Base-by-base conservation (phyloP, 2,113 vertebrate species). In the Chamaea fasciata region DNA sequence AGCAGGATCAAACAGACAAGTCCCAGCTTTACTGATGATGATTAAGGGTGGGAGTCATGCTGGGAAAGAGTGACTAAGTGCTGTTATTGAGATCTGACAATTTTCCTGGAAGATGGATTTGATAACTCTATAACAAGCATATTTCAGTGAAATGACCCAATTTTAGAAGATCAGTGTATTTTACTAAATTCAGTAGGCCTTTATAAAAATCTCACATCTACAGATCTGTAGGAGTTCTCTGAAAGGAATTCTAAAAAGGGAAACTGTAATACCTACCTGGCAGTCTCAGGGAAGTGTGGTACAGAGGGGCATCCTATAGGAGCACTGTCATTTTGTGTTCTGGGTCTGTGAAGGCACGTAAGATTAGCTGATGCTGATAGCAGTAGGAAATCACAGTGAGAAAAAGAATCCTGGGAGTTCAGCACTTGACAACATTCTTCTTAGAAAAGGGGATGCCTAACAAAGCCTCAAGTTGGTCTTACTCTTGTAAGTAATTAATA, bases 131-230 rank as follows among this genome's bases (percentile, higher is more conserved):
- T 79, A 93, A 86, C 85, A 84, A 79, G 92, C 37, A 78, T 86
- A 80, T 94, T 89, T 87, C 86, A 59, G 71, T 92, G 73, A 90
- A 97, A 97, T 92, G 59, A 95, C 88, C 79, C 79, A 92, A 90
- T 97, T 92, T 92, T 90, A 87, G 77, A 89, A 87, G 84, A 94
- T 92, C 62, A 50, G 81, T 85, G 78, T 95, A 94, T 96, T 96
- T 95, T 95, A 70, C 59, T 91, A 84, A 94, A 91, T 90, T 91
- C 55, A 46, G 42, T 46, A 69, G 57, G 70, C 81, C 80, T 94
- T 95, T 92, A 74, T 86, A 82, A 87, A 91, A 93, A 49, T 79
- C 46, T 90, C 62, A 37, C 17, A 3, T 64, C 89, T 89, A 76
- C 44, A 78, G 78, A 94, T 89, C 73, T 78, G 20, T 64, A 73